phyloP scores from a whole-genome alignment of 2,797 vertebrate species.

The Hydrocynus forskahlii region DNA sequence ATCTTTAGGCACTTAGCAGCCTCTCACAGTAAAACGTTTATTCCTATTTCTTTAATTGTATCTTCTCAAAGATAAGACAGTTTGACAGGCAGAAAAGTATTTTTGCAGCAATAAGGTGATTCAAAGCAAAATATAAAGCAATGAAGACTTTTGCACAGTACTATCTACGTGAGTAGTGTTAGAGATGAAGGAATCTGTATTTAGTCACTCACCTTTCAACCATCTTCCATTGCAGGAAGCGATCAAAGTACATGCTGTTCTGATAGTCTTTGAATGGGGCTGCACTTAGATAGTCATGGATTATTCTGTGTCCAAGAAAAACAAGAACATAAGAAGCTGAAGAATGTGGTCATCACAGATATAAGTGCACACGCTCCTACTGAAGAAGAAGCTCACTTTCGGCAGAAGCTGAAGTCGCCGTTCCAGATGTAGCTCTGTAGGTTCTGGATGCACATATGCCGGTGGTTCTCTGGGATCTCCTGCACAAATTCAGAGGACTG shows the following conservation, averaged over 20 bases:
- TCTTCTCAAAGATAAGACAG: too few species aligned
- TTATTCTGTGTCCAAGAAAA: constrained; percentile 61
- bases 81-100: too few species aligned
- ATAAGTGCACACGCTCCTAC: background rate
- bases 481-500: constrained; percentile 75
- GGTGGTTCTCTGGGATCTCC: constrained; percentile 58
- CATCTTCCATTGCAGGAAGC: constrained; percentile 84
- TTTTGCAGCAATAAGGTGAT: too few species aligned
- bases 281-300: constrained; percentile 71
- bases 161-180: background rate
- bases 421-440: constrained; percentile 69
- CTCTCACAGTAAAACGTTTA: too few species aligned
- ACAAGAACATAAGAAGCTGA: background rate
- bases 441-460: constrained; percentile 63
- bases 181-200: background rate
- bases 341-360: background rate
- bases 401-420: constrained; percentile 79
- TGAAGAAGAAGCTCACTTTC: constrained; percentile 68
- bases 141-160: too few species aligned
- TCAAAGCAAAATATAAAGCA: too few species aligned
- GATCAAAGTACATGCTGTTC: constrained; percentile 82
- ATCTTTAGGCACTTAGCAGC: too few species aligned
- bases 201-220: constrained; percentile 77
- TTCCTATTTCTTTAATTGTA: too few species aligned
- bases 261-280: constrained; percentile 77